Evolutionary conservation across 2,888 invertebrate species (phyloP), one percentile per base, ranked within the genome.

Genomic region (Empis stercorea): DNA sequence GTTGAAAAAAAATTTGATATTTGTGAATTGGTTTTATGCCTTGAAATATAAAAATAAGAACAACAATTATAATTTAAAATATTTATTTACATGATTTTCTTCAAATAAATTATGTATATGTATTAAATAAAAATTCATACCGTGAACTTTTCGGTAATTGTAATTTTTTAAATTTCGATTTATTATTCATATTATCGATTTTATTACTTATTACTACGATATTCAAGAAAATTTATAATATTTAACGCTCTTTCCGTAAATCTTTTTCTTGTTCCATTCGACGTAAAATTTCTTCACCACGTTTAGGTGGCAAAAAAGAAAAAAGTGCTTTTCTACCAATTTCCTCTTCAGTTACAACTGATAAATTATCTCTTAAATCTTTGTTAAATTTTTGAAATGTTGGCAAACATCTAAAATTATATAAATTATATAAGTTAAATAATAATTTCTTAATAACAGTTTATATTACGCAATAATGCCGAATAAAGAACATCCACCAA

Each of bases 401-500:
- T 13, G 68, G 64, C 2, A 60, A 61, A 9, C 51, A 48, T 17
- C 67, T 67, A 17, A 10, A 56, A 47, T 40, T 5, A 30, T 2
- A 23, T 36, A 13, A 13, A 44, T 40, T 11, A 7, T 44, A 27
- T 27, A 27, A 27, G 3, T 4, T 13, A 27, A 45, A 10, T 23
- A 32, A 11, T 38, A 13, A 27, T 40, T 30, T 36, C 34, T 3
- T 36, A 16, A n/a, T n/a, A n/a, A n/a, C n/a, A n/a, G n/a, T 14
- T n/a, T 10, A 39, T 23, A 40, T 59, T 53, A 66, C 68, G 53
- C 44, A 53, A 58, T 65, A 43, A 57, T 46, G 1, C 55, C 59
- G 53, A 66, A 66, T 11, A 61, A 20, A 4, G 52, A 43, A 9
- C 55, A 43, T 45, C 66, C 70, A n/a, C 71, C 42, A 32, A 64